A percentile compares a stretch with the other conserved stretches of the same genome.
Evolutionary conservation across 2,797 vertebrate genomes (phyloP).

Genomic region (Hafferia zeledoni): DNA sequence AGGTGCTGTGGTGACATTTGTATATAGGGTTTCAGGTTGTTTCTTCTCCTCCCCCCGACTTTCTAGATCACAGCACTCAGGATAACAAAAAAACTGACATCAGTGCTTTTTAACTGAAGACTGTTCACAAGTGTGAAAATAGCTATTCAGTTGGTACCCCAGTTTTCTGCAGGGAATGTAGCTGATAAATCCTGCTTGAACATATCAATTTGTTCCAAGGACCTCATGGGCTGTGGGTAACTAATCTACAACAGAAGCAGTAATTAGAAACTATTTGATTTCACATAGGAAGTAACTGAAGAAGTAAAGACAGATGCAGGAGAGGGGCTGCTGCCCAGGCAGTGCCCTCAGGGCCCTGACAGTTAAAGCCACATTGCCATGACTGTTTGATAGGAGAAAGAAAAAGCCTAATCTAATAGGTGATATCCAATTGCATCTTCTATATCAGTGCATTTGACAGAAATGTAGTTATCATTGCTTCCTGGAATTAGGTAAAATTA

Average conservation of each 20-base stretch:
- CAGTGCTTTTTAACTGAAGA: not conserved
- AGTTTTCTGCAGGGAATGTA: not conserved
- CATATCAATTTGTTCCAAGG: fast-evolving
- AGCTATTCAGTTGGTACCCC: not conserved
- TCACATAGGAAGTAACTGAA: not conserved
- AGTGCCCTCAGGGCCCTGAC: not conserved
- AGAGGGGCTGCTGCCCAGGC: not conserved
- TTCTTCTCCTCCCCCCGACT: not conserved
- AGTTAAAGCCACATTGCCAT: not conserved
- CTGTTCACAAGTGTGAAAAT: not conserved
- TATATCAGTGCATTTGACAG: not conserved
- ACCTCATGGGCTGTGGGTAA: not conserved
- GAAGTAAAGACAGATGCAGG: not conserved
- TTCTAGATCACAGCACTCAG: not conserved
- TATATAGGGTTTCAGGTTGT: not conserved
- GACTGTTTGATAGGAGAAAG: not conserved
- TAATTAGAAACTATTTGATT: not conserved
- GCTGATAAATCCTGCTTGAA: not conserved
- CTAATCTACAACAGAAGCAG: not conserved
- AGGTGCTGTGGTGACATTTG: not conserved
- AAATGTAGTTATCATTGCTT: not conserved
- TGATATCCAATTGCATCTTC: not conserved
- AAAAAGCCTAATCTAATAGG: not conserved
- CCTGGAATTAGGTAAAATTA: not conserved
- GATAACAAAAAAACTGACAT: not conserved